These are phyloP conservation scores for Stenotaenia linearis DNA, from an alignment of 2,888 invertebrate species.

Conservation along the genomic window DNA sequence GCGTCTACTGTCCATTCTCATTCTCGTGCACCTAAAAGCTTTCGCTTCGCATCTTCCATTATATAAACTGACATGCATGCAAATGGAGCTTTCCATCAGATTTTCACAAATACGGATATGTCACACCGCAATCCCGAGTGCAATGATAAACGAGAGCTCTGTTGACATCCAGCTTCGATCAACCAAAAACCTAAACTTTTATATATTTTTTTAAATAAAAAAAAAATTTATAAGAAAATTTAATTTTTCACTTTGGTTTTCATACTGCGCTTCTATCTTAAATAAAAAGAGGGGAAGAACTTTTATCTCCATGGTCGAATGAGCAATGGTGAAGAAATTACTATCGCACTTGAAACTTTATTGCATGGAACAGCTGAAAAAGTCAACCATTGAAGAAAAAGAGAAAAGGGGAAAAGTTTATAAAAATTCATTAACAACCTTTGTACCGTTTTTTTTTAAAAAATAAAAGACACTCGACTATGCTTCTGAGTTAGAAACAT, in stretches of 20 bases:
- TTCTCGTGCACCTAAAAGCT: background rate
- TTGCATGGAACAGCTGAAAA: constrained; percentile 19
- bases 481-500: constrained; percentile 10
- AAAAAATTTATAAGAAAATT: background rate
- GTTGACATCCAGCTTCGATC: background rate
- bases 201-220: background rate
- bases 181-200: background rate
- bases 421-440: constrained; percentile 6
- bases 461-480: background rate
- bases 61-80: constrained; percentile 3
- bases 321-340: constrained; percentile 12
- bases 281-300: background rate
- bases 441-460: background rate
- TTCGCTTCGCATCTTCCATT: background rate
- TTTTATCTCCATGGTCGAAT: constrained; percentile 13
- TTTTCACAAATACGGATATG: background rate
- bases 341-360: constrained; percentile 19
- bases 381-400: background rate
- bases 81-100: constrained; percentile 6
- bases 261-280: background rate
- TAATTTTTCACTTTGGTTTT: background rate
- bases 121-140: background rate
- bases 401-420: background rate
- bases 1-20: constrained; percentile 9
- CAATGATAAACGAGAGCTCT: background rate